Evolutionary conservation across 2,888 invertebrate species (phyloP), one percentile per base, ranked within the genome.

Genomic region (Drosophila longiperda): DNA sequence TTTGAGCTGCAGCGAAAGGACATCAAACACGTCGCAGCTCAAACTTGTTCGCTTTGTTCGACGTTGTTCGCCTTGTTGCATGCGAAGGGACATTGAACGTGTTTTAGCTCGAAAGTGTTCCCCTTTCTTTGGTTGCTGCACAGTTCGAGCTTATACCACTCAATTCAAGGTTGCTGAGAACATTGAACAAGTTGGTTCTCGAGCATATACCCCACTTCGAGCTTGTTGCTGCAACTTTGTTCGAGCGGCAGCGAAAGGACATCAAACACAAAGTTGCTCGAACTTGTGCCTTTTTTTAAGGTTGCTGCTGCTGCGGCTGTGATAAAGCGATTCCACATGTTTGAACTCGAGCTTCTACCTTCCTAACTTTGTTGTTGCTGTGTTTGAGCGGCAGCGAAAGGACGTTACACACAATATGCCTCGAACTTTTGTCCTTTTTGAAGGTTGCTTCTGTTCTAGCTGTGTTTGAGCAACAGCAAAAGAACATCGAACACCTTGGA

Each of bases 21-120:
- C 67, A 53, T 73, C 85, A 76, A 82, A 66, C 82, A 75, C 9
- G 80, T 84, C 71, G 58, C 38, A 65, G 55, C 48, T 63, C 33
- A 34, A 20, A 58, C 32, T 45, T 40, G 61, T 50, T 15, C 7
- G 23, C 45, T 23, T 23, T 8, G 7, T 23, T 23, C 1, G n/a
- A 36, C 0, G n/a, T 55, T 38, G n/a, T 55, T 55, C 15, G 20
- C 7, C 1, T 17, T 38, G n/a, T 36, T 26, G 26, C 11, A 38
- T 26, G 20, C n/a, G 15, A 33, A 32, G 11, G 32, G 7, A 52
- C 12, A 34, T 23, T 34, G 3, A 53, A 50, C 32, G 2, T 9
- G 34, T 23, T 53, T 15, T 53, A 9, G 26, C n/a, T 38, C 12
- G 55, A 38, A 4, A 7, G 17, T 2, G 4, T 55, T 38, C 55